phyloP scores from a whole-genome alignment of 2,888 invertebrate species.

The Brenthis daphne region DNA sequence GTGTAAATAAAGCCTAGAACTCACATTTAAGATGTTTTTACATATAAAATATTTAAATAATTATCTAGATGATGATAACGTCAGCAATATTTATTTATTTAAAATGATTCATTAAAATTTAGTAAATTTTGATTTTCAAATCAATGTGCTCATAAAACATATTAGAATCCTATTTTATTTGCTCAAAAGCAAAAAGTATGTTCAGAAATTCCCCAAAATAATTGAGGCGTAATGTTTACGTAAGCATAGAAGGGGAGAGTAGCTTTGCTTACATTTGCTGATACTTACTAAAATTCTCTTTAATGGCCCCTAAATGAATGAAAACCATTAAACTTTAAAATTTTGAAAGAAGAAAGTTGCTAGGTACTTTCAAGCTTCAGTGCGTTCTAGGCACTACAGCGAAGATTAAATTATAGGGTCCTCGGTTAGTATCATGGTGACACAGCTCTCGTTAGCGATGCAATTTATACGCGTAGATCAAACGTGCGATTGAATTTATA shows the following conservation, averaged over 20 bases:
- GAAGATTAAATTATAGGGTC: conserved; percentile 36
- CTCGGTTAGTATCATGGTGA: conserved; percentile 34
- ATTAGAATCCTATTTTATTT: no score
- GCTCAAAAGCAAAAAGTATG: no score
- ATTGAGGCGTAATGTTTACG: no score
- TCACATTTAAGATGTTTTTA: not conserved
- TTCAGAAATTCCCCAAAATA: no score
- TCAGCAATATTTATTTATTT: no score
- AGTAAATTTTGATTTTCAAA: no score
- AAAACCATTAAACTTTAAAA: not conserved
- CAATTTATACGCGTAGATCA: conserved; percentile 35
- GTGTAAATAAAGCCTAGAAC: conserved; percentile 6
- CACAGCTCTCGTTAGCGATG: conserved; percentile 37
- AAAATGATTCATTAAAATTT: no score
- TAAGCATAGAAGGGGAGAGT: no score
- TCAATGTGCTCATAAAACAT: no score
- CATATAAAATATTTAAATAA: not conserved
- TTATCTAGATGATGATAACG: not conserved
- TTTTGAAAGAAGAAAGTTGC: not conserved
- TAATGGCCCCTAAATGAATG: not conserved
- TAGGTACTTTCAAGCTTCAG: not conserved
- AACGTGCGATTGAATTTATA: conserved; percentile 55
- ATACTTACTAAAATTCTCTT: no score
- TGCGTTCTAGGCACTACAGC: not conserved
- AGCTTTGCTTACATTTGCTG: no score